Percentiles rank a stretch among this genome's conserved stretches.
Conservation (phyloP, 2,797 vertebrate genomes). For the Triplophysa bombifrons region DNA sequence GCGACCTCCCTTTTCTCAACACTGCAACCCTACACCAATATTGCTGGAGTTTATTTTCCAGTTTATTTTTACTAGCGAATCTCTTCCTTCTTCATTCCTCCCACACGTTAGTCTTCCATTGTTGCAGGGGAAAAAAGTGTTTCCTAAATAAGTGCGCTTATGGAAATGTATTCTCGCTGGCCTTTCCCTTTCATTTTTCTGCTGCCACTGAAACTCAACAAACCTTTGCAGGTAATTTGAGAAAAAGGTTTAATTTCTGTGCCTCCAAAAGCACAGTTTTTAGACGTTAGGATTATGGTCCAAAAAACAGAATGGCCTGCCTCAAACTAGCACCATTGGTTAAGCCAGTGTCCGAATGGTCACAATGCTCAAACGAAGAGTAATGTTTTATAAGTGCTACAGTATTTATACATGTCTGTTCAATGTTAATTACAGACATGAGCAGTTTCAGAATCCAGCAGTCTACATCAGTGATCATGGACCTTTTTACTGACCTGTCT, state of each 20-base stretch:
- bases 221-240: not conserved
- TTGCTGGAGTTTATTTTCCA: slow-evolving; percentile 66
- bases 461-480: too few species aligned
- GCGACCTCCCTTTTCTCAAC: slow-evolving; percentile 60
- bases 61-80: slow-evolving; percentile 73
- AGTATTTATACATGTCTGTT: not conserved
- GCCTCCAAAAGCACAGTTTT: not conserved
- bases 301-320: too few species aligned
- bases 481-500: too few species aligned
- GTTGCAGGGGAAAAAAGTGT: slow-evolving; percentile 55
- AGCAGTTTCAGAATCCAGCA: too few species aligned
- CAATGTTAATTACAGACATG: not conserved
- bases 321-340: too few species aligned
- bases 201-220: slow-evolving; percentile 2
- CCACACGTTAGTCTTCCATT: slow-evolving; percentile 63
- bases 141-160: slow-evolving; percentile 38
- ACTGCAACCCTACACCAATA: slow-evolving; percentile 62
- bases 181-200: slow-evolving; percentile 40
- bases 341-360: not conserved
- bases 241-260: not conserved
- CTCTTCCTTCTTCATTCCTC: slow-evolving; percentile 68
- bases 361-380: not conserved
- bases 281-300: too few species aligned
- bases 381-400: not conserved
- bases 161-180: slow-evolving; percentile 33